Evolutionary conservation across 2,888 invertebrate species (phyloP), one percentile per base, ranked within the genome.

Genomic region (Torymus auratus): DNA sequence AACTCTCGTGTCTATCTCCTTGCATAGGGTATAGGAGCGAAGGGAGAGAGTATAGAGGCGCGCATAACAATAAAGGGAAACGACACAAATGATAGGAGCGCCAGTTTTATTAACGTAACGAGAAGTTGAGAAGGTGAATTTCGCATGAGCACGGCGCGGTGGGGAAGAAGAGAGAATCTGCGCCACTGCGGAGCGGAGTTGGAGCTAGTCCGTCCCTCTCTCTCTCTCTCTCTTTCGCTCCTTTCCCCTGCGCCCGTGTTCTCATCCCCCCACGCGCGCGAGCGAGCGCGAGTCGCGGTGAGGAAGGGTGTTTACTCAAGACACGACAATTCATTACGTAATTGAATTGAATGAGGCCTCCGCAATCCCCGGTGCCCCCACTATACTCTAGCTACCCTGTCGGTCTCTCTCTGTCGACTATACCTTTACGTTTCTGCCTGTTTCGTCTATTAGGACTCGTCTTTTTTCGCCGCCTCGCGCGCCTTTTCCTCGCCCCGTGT

Each of bases 321-420:
- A 90, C 89, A 90, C 91, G 91, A 91, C 91, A 91, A 91, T 91
- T 91, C 91, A 91, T 91, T 91, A 91, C 89, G 89, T 91, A 91
- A 91, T 90, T 90, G 90, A 90, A 90, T 91, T 90, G 90, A 90
- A 89, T 86, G 89, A 89, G 87, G 87, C 88, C 87, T 88, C 87
- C 82, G 82, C 81, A 70, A 73, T 85, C 84, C 85, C 78, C 72
- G 53, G 53, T 60, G 75, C 75, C 81, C 78, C 78, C n/a, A 15
- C 72, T 71, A 52, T 5, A 56, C 78, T 65, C 70, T 52, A 4
- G 5, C 28, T 28, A 28, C 41, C 78, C 64, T 70, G 72, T 61
- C 28, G 1, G 7, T 23, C 14, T 17, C 41, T 17, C 28, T 52
- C 12, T 62, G n/a, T 69, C 20, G 13, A 41, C 41, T 41, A 41